Evolutionary conservation across 53 echinoderm and acorn worm genomes (phyloP), one percentile per base, ranked within the genome.

Genomic region (Echinarachnius parma): DNA sequence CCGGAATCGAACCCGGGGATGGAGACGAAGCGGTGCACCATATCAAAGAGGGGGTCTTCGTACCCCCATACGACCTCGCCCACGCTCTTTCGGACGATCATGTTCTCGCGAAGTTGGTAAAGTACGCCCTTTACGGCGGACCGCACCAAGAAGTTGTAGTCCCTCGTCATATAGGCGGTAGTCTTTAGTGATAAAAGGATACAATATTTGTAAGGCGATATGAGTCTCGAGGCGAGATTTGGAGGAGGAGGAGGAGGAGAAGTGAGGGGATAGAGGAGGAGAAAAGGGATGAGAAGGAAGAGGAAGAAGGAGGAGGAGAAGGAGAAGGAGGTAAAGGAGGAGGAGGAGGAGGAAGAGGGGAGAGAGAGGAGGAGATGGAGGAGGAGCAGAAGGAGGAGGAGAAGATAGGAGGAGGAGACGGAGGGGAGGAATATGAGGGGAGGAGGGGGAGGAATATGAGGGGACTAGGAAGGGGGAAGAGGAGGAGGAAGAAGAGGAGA

Each of bases 1-100:
- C 79, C 86, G 20, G 67, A 61, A 34, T 83, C 77, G 13, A 83
- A 76, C 3, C 64, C 82, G 21, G 75, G 75, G 1, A 76, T 54
- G 20, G 64, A 54, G 15, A 66, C 46, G 59, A 86, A 60, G 22
- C 33, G 34, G 22, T 75, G 54, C 1, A 68, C 57, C 7, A 71
- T 28, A 28, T 75, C 58, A 30, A 92, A 29, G 10, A 92, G 55
- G 19, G 75, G 67, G 42, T 92, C 92, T 16, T 79, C 31, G 46
- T 92, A 92, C 25, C 92, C 92, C 89, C 89, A 92, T 25, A 92
- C 53, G 15, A 92, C 54, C 37, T 92, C 89, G 19, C 63, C 60
- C 26, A 92, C 78, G 18, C 82, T 75, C 20, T 66, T 59, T 36
- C 11, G 31, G 31, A 58, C 68, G 56, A 90, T 65, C 13, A 80